Evolutionary conservation across 2,113 vertebrate species (phyloP).

Genomic region (Kryptolebias marmoratus): DNA sequence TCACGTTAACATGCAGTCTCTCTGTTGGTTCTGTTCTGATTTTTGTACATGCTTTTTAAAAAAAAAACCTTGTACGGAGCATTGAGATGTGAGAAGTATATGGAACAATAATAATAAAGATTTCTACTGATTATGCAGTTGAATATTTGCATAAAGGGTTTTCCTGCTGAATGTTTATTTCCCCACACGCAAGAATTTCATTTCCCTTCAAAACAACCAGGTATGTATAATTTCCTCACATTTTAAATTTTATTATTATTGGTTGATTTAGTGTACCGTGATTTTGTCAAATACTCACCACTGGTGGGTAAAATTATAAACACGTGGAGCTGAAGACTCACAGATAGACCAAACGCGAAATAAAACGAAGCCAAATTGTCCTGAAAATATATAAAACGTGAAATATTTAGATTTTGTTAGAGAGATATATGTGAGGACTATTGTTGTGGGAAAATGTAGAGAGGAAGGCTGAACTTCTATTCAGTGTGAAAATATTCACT

Average conservation of each 20-base stretch:
- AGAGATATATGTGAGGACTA: background rate
- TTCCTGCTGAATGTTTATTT: slow-evolving; percentile 23
- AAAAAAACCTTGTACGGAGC: slow-evolving; percentile 67
- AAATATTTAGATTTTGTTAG: background rate
- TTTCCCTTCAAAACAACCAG: background rate
- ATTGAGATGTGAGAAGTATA: slow-evolving; percentile 76
- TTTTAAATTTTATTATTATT: background rate
- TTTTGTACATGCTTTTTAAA: slow-evolving; percentile 76
- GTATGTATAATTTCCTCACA: background rate
- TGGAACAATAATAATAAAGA: slow-evolving; percentile 72
- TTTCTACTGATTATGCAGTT: slow-evolving; percentile 76
- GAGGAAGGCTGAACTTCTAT: background rate
- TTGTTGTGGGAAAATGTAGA: background rate
- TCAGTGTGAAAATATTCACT: slow-evolving; percentile 1
- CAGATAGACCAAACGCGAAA: slow-evolving; percentile 63
- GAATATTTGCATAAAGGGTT: slow-evolving; percentile 26
- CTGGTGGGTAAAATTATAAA: background rate
- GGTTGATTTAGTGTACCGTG: background rate
- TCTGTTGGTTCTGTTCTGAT: slow-evolving; percentile 58
- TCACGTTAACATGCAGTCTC: slow-evolving; percentile 67
- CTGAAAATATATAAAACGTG: background rate
- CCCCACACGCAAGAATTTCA: background rate
- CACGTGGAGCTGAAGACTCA: slow-evolving; percentile 42
- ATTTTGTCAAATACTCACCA: background rate
- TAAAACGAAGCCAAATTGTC: slow-evolving; percentile 13